Evolutionary conservation across 2,113 vertebrate genomes (phyloP), one percentile per base, ranked within the genome.

Genomic region (Cyprinodon brontotheroides): DNA sequence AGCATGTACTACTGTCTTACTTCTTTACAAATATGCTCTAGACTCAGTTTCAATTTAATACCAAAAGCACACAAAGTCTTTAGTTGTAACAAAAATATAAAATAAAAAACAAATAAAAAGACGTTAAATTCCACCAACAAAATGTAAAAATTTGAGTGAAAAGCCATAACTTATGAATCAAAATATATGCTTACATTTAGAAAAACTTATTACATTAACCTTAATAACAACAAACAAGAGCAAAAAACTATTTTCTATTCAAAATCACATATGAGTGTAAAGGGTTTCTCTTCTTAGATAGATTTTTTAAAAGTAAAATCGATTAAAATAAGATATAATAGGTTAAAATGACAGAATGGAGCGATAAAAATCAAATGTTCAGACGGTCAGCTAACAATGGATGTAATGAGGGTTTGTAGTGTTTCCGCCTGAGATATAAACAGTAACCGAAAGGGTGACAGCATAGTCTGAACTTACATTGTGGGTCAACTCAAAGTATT

Each of bases 401-500:
- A 87, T 81, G 75, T 53, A 78, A 86, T 81, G 90, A 91, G 63
- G 68, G 38, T 57, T 86, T 71, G 76, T 1, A 78, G 62, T 74
- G 73, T 70, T 61, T 82, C 69, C 20, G 17, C 14, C 69, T 65
- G 74, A 75, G 75, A 86, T 89, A 60, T 63, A 72, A 82, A 65
- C 41, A 53, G 50, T 43, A 86, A 77, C 74, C 86, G 71, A 79
- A 62, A 87, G 39, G 89, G 83, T 89, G 64, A 62, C 61, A 69
- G 87, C 89, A 2, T 73, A 91, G 81, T 45, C 72, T 76, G 36
- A 88, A 94, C 97, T 99, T 94, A 99, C 98, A 78, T 95, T 95
- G 87, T 99, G 98, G 0, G 94, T 96, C 90, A 98, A 83, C 90
- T 99, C 97, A 50, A 98, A 99, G 94, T 97, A 99, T 87, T 99